phyloP scores from a whole-genome alignment of 1,140 invertebrate genomes.

The Neodiprion pinetum region DNA sequence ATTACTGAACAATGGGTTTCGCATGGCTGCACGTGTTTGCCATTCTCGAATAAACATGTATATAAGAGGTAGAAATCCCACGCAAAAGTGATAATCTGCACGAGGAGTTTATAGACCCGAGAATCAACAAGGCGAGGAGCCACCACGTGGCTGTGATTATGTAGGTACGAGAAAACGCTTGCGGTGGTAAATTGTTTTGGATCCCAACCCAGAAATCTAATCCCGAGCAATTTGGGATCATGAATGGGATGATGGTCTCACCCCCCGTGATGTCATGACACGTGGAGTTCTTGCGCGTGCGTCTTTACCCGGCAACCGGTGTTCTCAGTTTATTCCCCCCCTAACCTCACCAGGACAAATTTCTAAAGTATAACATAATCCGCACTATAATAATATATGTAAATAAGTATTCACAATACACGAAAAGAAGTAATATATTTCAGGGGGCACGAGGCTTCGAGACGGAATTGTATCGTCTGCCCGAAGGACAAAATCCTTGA shows the following conservation, averaged over 20 bases:
- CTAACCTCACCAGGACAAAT: too few relatives aligned
- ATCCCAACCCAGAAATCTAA: background rate
- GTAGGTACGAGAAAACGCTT: background rate
- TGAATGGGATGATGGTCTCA: background rate
- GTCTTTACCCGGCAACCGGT: too few relatives aligned
- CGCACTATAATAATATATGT: too few relatives aligned
- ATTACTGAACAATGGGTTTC: background rate
- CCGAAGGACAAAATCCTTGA: constrained; percentile 9
- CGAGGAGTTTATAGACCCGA: background rate
- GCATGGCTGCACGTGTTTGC: background rate
- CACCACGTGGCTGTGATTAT: background rate
- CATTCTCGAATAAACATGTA: background rate
- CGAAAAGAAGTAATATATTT: too few relatives aligned
- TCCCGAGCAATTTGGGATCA: background rate
- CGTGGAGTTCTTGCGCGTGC: background rate
- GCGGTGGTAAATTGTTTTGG: background rate
- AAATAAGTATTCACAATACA: too few relatives aligned
- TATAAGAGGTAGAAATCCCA: background rate
- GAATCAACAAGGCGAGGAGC: background rate
- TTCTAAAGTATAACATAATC: too few relatives aligned
- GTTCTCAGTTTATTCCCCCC: too few relatives aligned
- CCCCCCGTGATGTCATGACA: background rate
- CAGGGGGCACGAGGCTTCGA: too few relatives aligned
- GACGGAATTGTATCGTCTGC: constrained; percentile 11
- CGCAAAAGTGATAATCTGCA: background rate